phyloP scores from a whole-genome alignment of 2,888 invertebrate species.

The Zootermopsis nevadensis region DNA sequence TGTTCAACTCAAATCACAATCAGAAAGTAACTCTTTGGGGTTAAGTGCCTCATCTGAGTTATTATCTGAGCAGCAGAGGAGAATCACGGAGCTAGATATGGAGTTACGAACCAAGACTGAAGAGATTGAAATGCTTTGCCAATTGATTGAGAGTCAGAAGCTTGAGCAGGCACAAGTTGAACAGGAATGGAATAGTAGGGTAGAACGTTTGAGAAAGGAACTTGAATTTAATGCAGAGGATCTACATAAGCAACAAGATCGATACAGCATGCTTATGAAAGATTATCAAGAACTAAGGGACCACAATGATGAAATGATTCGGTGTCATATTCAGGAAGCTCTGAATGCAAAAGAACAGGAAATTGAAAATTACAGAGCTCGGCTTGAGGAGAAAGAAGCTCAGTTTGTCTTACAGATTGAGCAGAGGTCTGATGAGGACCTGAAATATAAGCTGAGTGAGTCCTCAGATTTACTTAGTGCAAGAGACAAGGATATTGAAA shows the following conservation, averaged over 20 bases:
- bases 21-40: conserved; percentile 59
- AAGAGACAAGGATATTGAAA: conserved; percentile 50
- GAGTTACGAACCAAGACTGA: conserved; percentile 56
- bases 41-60: not conserved
- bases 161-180: conserved; percentile 53
- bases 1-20: conserved; percentile 61
- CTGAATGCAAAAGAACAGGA: conserved; percentile 56
- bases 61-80: conserved; percentile 30
- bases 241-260: not conserved
- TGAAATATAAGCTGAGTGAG: not conserved
- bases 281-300: conserved; percentile 32
- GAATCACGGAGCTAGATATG: conserved; percentile 54
- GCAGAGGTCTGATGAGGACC: not conserved
- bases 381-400: conserved; percentile 5
- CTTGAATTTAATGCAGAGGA: conserved; percentile 2
- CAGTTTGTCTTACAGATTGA: not conserved
- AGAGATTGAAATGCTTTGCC: conserved; percentile 54
- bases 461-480: not conserved
- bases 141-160: conserved; percentile 51
- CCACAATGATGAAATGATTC: conserved; percentile 32
- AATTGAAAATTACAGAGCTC: conserved; percentile 41
- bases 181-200: conserved; percentile 6
- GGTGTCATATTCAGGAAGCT: not conserved
- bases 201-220: conserved; percentile 34
- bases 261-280: conserved; percentile 6